These are phyloP conservation scores for Vanessa atalanta DNA, from an alignment of 1,140 invertebrate species.

Conservation along the genomic window DNA sequence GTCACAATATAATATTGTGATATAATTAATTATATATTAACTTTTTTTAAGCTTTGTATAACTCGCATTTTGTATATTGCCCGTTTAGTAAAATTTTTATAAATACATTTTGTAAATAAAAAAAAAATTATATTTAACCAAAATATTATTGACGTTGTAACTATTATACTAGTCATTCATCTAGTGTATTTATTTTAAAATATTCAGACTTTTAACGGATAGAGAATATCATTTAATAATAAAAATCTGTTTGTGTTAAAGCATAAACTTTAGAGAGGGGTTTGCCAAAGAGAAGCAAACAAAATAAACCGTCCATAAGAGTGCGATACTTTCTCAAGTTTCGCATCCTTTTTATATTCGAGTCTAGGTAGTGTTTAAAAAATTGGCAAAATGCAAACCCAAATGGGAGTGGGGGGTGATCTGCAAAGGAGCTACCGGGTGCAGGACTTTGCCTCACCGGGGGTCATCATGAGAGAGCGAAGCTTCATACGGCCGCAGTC, in stretches of 20 bases:
- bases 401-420: slow-evolving; percentile 71
- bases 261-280: slow-evolving; percentile 22
- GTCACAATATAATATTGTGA: slow-evolving; percentile 75
- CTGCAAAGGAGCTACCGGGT: slow-evolving; percentile 79
- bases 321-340: not conserved
- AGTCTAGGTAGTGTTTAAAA: slow-evolving; percentile 23
- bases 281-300: slow-evolving; percentile 38
- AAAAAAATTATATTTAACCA: slow-evolving; percentile 44
- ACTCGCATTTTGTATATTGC: slow-evolving; percentile 43
- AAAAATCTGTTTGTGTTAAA: slow-evolving; percentile 33
- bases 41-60: slow-evolving; percentile 40
- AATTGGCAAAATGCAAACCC: slow-evolving; percentile 66
- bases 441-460: slow-evolving; percentile 78
- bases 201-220: slow-evolving; percentile 47
- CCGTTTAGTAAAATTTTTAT: slow-evolving; percentile 41
- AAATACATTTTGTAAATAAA: slow-evolving; percentile 42
- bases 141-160: slow-evolving; percentile 66
- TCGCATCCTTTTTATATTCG: slow-evolving; percentile 4
- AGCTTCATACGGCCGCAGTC: slow-evolving; percentile 83
- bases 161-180: slow-evolving; percentile 78
- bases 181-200: slow-evolving; percentile 76
- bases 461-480: slow-evolving; percentile 82
- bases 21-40: slow-evolving; percentile 44
- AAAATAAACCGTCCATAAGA: slow-evolving; percentile 35
- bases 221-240: slow-evolving; percentile 44